A percentile compares a stretch with the other conserved stretches of the same genome.
Evolutionary conservation across 1,140 invertebrate genomes (phyloP).

Genomic region (Drosophila rufa): DNA sequence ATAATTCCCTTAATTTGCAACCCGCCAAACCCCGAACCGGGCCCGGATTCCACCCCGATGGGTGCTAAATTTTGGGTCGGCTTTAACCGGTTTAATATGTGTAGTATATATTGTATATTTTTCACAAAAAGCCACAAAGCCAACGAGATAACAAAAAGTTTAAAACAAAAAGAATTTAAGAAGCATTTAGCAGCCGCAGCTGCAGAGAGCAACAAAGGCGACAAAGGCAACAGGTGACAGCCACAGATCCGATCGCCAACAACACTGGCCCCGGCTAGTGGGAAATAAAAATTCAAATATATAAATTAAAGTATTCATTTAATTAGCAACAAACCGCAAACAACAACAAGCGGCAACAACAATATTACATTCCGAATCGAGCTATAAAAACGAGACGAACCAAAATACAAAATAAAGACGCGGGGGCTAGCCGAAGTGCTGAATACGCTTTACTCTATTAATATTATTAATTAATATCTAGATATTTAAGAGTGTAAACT

Average conservation of each 20-base stretch:
- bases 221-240: conserved; percentile 66
- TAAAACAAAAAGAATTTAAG: conserved; percentile 37
- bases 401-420: conserved; percentile 6
- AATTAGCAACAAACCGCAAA: conserved; percentile 53
- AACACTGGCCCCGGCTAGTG: conserved; percentile 15
- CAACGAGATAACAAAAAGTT: conserved; percentile 47
- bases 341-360: conserved; percentile 8
- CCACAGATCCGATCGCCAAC: conserved; percentile 33
- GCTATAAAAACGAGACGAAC: conserved; percentile 7
- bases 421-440: background rate
- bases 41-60: background rate
- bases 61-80: conserved; percentile 65
- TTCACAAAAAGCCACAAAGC: conserved; percentile 44
- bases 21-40: background rate
- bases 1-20: conserved; percentile 32
- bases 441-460: conserved; percentile 16
- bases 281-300: conserved; percentile 48
- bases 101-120: conserved; percentile 41
- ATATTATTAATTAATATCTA: no score
- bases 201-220: conserved; percentile 43
- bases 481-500: background rate
- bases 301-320: conserved; percentile 53
- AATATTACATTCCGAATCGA: conserved; percentile 16
- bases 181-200: conserved; percentile 36
- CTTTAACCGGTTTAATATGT: conserved; percentile 67